These are phyloP conservation scores for Aurelia sp. DNA, from an alignment of 30 jellyfish, hydroid and myxozoan species.

Conservation along the genomic window DNA sequence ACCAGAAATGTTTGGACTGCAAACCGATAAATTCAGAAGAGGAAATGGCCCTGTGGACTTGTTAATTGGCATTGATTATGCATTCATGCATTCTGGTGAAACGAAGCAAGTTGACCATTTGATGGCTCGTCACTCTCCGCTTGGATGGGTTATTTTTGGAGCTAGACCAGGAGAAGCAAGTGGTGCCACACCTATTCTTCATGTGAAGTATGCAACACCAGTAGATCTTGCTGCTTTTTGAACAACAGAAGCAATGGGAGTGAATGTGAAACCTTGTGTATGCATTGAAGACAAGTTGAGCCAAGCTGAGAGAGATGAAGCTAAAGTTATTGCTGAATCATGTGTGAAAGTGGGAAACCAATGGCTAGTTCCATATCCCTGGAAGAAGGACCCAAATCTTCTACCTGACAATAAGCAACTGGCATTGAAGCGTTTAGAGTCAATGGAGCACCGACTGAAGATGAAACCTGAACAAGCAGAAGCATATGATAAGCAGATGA, in stretches of 20 bases:
- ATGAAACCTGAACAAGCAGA: slow-evolving; percentile 66
- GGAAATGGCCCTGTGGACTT: slow-evolving; percentile 64
- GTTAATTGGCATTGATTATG: slow-evolving; percentile 77
- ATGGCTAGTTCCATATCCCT: slow-evolving; percentile 67
- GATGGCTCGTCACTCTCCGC: slow-evolving; percentile 53
- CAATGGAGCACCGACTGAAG: slow-evolving; percentile 41
- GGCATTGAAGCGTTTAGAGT: too few relatives aligned
- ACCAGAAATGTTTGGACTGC: slow-evolving; percentile 40
- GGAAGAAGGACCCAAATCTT: slow-evolving; percentile 72
- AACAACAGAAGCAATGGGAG: slow-evolving; percentile 75
- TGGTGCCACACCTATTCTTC: slow-evolving; percentile 22
- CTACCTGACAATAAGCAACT: slow-evolving; percentile 63
- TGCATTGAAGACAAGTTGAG: slow-evolving; percentile 28
- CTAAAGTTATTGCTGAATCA: background rate
- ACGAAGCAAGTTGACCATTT: slow-evolving; percentile 63
- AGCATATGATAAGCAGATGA: slow-evolving; percentile 55
- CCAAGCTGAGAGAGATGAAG: slow-evolving; percentile 15
- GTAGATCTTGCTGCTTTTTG: slow-evolving; percentile 69
- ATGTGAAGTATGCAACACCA: slow-evolving; percentile 57
- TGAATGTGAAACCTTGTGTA: background rate
- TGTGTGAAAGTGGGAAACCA: background rate
- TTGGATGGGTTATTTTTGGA: slow-evolving; percentile 73
- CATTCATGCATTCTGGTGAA: slow-evolving; percentile 59
- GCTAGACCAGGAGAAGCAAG: slow-evolving; percentile 52
- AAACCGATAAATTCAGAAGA: slow-evolving; percentile 34